These are phyloP conservation scores for Neoaliturus tenellus DNA, from an alignment of 2,888 invertebrate genomes.

Conservation along the genomic window DNA sequence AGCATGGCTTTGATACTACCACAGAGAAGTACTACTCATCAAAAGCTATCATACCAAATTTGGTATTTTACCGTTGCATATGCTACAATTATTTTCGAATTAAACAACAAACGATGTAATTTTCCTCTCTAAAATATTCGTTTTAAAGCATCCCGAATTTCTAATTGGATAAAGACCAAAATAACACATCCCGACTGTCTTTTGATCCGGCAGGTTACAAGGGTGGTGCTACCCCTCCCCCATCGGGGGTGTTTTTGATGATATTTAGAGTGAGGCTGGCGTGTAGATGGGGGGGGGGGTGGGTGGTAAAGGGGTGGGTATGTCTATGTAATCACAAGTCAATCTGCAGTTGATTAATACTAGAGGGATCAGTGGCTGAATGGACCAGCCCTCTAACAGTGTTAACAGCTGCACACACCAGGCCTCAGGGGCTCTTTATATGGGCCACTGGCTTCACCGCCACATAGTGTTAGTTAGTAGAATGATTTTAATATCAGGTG, in stretches of 20 bases:
- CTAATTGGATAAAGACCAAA: background rate
- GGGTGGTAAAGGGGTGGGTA: background rate
- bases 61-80: too few relatives aligned
- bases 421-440: background rate
- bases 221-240: background rate
- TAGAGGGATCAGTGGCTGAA: background rate
- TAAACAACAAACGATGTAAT: too few relatives aligned
- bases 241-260: background rate
- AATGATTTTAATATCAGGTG: too few relatives aligned
- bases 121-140: too few relatives aligned
- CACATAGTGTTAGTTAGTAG: too few relatives aligned
- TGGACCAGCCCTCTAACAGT: background rate
- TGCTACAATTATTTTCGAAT: too few relatives aligned
- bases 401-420: background rate
- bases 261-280: constrained; percentile 7
- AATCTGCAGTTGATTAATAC: constrained; percentile 17
- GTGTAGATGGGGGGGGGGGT: background rate
- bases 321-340: constrained; percentile 25
- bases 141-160: background rate
- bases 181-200: background rate
- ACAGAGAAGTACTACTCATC: too few relatives aligned
- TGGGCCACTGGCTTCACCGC: too few relatives aligned
- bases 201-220: background rate
- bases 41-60: too few relatives aligned
- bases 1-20: too few relatives aligned